Percentiles rank a stretch among this genome's conserved stretches.
phyloP scores from a whole-genome alignment of 1,140 invertebrate genomes.

The Leptinotarsa defecta region DNA sequence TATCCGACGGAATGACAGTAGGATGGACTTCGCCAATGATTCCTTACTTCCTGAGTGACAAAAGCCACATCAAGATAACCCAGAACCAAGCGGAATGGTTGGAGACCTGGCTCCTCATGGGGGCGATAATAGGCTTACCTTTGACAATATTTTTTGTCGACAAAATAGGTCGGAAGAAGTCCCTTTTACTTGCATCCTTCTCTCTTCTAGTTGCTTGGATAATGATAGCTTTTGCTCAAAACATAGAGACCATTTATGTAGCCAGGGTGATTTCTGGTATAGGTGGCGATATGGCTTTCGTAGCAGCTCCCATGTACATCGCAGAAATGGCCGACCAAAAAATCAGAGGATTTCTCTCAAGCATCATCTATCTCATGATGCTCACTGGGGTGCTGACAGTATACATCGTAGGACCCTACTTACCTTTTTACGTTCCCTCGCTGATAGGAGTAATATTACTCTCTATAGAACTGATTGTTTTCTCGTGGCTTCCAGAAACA shows the following conservation, averaged over 20 bases:
- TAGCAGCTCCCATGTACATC: constrained; percentile 47
- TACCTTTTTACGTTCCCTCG: constrained; percentile 37
- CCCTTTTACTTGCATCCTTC: constrained; percentile 61
- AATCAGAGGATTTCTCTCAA: constrained; percentile 44
- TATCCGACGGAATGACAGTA: constrained; percentile 53
- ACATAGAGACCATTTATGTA: constrained; percentile 49
- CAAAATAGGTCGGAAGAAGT: constrained; percentile 65
- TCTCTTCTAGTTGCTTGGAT: constrained; percentile 67
- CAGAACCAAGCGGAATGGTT: constrained; percentile 61
- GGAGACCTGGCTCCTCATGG: constrained; percentile 63
- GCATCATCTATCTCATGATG: constrained; percentile 47
- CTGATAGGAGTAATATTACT: constrained; percentile 36
- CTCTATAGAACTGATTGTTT: constrained; percentile 18
- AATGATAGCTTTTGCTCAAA: constrained; percentile 58
- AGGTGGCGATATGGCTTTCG: constrained; percentile 44
- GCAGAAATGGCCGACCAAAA: constrained; percentile 48
- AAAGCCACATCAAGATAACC: constrained; percentile 3
- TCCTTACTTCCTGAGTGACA: constrained; percentile 55
- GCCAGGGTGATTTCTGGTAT: constrained; percentile 55
- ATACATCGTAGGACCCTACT: constrained; percentile 42
- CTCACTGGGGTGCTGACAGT: constrained; percentile 41
- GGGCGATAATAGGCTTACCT: constrained; percentile 63
- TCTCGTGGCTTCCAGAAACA: constrained; percentile 41
- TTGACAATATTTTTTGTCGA: constrained; percentile 62
- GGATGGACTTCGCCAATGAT: constrained; percentile 70